Conservation (phyloP, 2,797 vertebrate genomes). For the Mus spretus region DNA sequence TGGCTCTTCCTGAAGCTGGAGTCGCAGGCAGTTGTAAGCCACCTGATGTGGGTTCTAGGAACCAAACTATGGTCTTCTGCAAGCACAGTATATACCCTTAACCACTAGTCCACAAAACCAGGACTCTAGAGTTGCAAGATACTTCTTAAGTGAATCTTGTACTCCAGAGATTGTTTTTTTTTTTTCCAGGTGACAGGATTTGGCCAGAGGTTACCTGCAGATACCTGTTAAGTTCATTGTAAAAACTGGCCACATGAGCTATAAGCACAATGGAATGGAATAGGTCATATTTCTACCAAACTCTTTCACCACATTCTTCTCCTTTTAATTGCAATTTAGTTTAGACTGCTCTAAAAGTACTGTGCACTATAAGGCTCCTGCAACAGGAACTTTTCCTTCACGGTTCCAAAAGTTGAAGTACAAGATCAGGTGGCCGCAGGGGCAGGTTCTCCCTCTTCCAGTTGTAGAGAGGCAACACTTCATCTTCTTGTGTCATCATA, state of each 20-base stretch:
- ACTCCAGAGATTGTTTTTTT: slow-evolving; percentile 31
- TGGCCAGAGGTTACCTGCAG: neutral
- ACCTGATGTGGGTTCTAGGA: neutral
- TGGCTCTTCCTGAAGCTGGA: neutral
- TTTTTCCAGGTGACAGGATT: neutral
- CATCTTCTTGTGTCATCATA: neutral
- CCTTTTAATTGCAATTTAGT: neutral
- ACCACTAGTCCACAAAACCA: neutral
- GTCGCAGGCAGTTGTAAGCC: neutral
- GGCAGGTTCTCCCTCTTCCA: neutral
- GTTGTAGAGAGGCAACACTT: neutral
- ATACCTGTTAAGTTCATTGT: neutral
- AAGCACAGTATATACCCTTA: neutral
- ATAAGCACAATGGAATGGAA: neutral
- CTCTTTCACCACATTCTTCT: neutral
- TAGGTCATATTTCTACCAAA: neutral
- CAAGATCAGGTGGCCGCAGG: neutral
- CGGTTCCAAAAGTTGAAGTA: neutral
- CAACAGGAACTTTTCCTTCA: neutral
- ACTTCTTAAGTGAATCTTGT: neutral
- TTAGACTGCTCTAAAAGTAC: neutral
- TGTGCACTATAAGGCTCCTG: neutral
- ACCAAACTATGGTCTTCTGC: neutral
- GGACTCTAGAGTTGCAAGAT: neutral
- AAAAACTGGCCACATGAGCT: neutral